These are phyloP conservation scores for Cyclophora punctaria DNA, from an alignment of 2,888 invertebrate species.

Conservation along the genomic window DNA sequence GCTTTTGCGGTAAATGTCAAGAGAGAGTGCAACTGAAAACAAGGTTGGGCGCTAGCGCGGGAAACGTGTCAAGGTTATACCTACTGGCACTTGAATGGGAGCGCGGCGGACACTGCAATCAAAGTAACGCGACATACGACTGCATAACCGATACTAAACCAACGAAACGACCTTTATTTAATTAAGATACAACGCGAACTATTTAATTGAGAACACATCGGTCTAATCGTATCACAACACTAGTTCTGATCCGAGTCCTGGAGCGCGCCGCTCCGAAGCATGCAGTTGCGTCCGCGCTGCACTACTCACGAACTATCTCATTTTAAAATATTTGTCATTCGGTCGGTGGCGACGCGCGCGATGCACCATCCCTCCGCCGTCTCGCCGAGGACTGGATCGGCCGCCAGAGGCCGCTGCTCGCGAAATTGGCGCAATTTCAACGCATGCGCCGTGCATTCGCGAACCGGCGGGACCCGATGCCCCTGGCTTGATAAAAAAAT, in stretches of 20 bases:
- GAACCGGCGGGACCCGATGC: constrained; percentile 60
- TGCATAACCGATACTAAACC: constrained; percentile 25
- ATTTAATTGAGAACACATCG: constrained; percentile 25
- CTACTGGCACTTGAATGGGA: constrained; percentile 46
- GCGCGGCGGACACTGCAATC: constrained; percentile 51
- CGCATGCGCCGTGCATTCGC: constrained; percentile 63
- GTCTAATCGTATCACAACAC: constrained; percentile 42
- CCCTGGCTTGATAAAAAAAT: constrained; percentile 68
- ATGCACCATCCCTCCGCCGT: constrained; percentile 59
- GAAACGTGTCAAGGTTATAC: constrained; percentile 70
- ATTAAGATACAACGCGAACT: constrained; percentile 3
- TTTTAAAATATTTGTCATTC: constrained; percentile 60
- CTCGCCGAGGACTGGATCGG: constrained; percentile 51
- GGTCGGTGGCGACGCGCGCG: constrained; percentile 43
- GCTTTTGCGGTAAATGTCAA: constrained; percentile 60
- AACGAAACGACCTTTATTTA: constrained; percentile 1
- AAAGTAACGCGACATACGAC: constrained; percentile 30
- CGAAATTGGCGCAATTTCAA: constrained; percentile 71
- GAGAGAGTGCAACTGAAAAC: constrained; percentile 64
- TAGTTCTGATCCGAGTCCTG: constrained; percentile 23
- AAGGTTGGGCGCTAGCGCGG: constrained; percentile 64
- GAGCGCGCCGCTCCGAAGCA: constrained; percentile 23
- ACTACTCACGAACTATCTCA: constrained; percentile 56
- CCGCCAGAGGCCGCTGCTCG: constrained; percentile 66
- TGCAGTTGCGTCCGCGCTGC: constrained; percentile 29